Evolutionary conservation across 2,888 invertebrate species (phyloP), one percentile per base, ranked within the genome.

Genomic region (Pachydiplax longipennis): DNA sequence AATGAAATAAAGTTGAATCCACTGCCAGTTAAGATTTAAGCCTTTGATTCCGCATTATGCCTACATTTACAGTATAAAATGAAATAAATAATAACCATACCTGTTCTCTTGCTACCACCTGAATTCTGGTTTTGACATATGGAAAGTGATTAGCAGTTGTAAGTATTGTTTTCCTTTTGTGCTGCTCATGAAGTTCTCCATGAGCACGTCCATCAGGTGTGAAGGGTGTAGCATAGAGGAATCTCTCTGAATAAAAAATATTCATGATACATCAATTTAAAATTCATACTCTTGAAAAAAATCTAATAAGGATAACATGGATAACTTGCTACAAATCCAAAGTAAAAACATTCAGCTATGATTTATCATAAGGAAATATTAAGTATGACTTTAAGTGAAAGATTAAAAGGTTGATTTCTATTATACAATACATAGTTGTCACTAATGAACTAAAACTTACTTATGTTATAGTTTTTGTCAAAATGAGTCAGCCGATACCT

Each of bases 171-270:
- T 99, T 99, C 87, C 99, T 96, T 95, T 99, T 99, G 95, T 98
- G 99, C 94, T 99, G 99, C 93, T 99, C 99, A 83, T 97, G 96
- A 91, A 99, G 95, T 93, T 99, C 98, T 12, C 99, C 99, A 94
- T 99, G 99, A 18, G 99, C 98, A 93, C 98, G 97, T 1, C 99
- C 99, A 92, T 97, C 97, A 94, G 96, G 96, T 0, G 99, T 99
- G 95, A 99, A 99, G 81, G 99, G 99, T 6, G 99, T 99, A 90
- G 99, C 97, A 95, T 98, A 99, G 93, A 99, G 97, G 94, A 99
- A 99, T 81, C 98, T 96, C 94, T 98, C 98, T 98, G 94, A 0
- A 93, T 94, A 92, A 81, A 91, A 91, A 44, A 44, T 73, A 31
- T 73, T 73, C 8, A 73, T 10, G 44, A 10, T 8, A 44, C 44